phyloP scores from a whole-genome alignment of 2,888 invertebrate species.

The Pherbina coryleti region DNA sequence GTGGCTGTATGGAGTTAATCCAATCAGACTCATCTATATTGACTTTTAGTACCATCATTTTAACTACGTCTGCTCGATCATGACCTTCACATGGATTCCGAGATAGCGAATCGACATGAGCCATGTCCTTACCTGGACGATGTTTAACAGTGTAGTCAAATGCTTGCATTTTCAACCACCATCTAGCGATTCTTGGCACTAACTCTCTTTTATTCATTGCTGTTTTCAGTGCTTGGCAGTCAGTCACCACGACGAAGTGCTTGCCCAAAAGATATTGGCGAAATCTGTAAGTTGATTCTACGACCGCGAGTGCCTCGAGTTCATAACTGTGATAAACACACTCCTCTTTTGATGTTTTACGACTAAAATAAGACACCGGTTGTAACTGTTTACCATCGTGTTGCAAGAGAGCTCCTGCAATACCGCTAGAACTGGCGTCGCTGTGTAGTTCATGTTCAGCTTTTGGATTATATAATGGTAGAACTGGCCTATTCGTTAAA shows the following conservation, averaged over 20 bases:
- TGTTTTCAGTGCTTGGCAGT: slow-evolving; percentile 16
- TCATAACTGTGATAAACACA: no score
- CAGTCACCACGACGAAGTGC: slow-evolving; percentile 28
- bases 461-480: slow-evolving; percentile 10
- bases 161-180: no score
- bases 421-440: slow-evolving; percentile 30
- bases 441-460: slow-evolving; percentile 37
- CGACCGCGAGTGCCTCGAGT: no score
- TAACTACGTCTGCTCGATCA: slow-evolving; percentile 12
- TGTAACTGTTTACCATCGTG: not conserved
- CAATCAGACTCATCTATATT: no score
- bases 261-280: slow-evolving; percentile 37
- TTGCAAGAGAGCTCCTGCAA: slow-evolving; percentile 18
- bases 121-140: no score
- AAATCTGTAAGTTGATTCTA: slow-evolving; percentile 21
- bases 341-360: no score
- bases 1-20: no score
- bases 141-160: no score
- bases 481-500: no score
- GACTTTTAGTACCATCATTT: slow-evolving; percentile 31
- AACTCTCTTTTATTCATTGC: slow-evolving; percentile 15
- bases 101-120: slow-evolving; percentile 30
- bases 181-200: no score
- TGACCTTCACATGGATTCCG: slow-evolving; percentile 1
- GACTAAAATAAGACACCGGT: slow-evolving; percentile 35